phyloP scores from a whole-genome alignment of 2,797 vertebrate species.

The Coregonus suidteri region DNA sequence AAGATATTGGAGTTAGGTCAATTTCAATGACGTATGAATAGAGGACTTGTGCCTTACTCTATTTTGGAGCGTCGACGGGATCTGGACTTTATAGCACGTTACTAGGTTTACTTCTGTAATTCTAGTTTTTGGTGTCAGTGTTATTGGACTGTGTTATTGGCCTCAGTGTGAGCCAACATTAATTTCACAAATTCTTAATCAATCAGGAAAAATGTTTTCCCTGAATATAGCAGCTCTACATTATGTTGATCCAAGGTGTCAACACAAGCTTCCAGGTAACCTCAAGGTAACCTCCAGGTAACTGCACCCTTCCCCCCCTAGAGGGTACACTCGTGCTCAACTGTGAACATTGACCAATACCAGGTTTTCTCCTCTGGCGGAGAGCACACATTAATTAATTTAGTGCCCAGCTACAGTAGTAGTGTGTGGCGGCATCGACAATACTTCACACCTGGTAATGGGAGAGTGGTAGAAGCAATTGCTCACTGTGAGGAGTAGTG shows the following conservation, averaged over 20 bases:
- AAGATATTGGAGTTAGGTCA: no score
- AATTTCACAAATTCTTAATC: no score
- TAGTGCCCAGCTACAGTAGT: slow-evolving; percentile 7
- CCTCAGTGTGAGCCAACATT: no score
- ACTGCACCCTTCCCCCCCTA: slow-evolving; percentile 6
- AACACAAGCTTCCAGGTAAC: slow-evolving; percentile 19
- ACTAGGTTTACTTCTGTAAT: no score
- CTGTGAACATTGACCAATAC: slow-evolving; percentile 38
- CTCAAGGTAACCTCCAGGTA: slow-evolving; percentile 3
- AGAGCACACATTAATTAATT: slow-evolving; percentile 23
- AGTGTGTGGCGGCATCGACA: not conserved
- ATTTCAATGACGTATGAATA: no score
- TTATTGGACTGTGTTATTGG: no score
- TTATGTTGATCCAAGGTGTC: slow-evolving; percentile 9
- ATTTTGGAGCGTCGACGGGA: no score
- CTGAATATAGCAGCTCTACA: slow-evolving; percentile 7
- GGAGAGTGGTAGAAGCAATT: slow-evolving; percentile 35
- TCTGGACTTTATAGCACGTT: no score
- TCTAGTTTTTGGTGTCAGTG: no score
- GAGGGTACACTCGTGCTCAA: slow-evolving; percentile 21
- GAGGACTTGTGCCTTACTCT: no score
- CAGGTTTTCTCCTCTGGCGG: slow-evolving; percentile 16
- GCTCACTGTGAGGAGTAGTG: slow-evolving; percentile 12
- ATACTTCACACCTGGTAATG: slow-evolving; percentile 27
- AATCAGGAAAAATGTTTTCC: not conserved